Conservation (phyloP, 2,113 vertebrate species). For the Lagenorhynchus albirostris region DNA sequence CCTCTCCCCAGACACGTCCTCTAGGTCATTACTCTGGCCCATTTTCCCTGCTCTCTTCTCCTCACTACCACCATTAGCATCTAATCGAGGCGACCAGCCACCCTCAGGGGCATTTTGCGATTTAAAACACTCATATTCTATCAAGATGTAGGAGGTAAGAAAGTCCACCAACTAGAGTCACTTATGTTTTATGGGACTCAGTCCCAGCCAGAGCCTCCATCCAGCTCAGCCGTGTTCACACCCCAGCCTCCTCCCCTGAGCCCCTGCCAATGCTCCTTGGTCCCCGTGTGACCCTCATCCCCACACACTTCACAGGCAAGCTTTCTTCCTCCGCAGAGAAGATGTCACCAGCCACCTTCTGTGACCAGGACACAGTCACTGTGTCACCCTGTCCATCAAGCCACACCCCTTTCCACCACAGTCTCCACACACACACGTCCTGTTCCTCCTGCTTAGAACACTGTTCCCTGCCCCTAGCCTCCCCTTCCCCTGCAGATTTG, state of each 20-base stretch:
- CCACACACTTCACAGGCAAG: neutral
- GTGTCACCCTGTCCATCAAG: neutral
- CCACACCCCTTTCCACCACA: neutral
- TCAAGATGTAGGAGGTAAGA: neutral
- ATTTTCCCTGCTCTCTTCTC: neutral
- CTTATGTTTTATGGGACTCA: neutral
- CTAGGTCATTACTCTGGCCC: neutral
- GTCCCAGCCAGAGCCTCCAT: neutral
- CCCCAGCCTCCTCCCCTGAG: neutral
- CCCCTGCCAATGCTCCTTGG: fast-evolving
- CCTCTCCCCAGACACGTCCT: neutral
- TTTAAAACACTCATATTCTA: neutral
- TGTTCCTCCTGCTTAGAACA: neutral
- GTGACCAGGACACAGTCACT: neutral
- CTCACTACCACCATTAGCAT: too few species aligned
- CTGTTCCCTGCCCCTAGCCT: neutral
- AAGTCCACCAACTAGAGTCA: neutral
- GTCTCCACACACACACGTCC: neutral
- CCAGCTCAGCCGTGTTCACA: neutral
- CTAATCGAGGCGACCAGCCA: fast-evolving
- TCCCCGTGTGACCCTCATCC: neutral
- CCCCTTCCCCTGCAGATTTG: neutral
- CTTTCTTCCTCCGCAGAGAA: neutral
- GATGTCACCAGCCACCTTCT: neutral
- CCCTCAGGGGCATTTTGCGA: neutral